These are phyloP conservation scores for Stenurella melanura DNA, from an alignment of 2,888 invertebrate genomes.

Conservation along the genomic window DNA sequence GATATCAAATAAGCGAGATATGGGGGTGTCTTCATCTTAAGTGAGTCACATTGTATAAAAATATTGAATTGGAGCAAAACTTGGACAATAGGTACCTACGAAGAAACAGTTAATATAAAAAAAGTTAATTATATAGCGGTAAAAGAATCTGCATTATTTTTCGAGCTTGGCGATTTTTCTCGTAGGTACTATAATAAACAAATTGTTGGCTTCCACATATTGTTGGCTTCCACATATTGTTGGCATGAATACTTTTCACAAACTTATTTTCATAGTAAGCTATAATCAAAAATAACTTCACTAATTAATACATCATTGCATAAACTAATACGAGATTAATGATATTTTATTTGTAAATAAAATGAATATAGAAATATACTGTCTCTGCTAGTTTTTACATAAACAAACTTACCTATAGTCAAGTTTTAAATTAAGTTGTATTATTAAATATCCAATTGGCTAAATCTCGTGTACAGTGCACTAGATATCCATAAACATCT, in stretches of 20 bases:
- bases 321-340: neutral
- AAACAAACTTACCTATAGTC: neutral
- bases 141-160: too few species aligned
- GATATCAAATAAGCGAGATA: too few species aligned
- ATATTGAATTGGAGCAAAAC: too few species aligned
- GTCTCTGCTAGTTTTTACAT: neutral
- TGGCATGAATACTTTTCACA: neutral
- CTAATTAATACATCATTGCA: neutral
- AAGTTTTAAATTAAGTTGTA: neutral
- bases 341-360: neutral
- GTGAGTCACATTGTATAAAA: too few species aligned
- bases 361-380: neutral
- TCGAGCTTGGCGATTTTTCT: too few species aligned
- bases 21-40: too few species aligned
- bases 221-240: too few species aligned
- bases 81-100: too few species aligned
- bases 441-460: neutral
- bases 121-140: too few species aligned
- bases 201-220: too few species aligned
- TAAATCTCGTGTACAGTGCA: neutral
- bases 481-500: neutral
- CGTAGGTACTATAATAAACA: too few species aligned
- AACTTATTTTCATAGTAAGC: neutral
- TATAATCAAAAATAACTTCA: neutral
- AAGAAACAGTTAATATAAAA: too few species aligned